A percentile compares a stretch with the other conserved stretches of the same genome.
Conservation (phyloP, 2,113 vertebrate genomes). For the Mustela nigripes region DNA sequence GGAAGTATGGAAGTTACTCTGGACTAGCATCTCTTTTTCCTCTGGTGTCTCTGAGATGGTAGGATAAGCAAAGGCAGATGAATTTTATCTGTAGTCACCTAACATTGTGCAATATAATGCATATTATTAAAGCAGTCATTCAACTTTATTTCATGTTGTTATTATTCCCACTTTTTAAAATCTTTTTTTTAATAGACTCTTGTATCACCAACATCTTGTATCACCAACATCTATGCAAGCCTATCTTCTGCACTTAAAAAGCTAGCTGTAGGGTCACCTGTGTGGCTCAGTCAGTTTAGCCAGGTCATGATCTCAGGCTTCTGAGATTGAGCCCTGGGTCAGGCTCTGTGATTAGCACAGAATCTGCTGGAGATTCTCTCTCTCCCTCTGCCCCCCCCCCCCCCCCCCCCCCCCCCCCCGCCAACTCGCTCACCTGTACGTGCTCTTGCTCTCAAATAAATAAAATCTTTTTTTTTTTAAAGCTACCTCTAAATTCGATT, state of each 20-base stretch:
- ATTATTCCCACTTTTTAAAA: background rate
- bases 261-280: background rate
- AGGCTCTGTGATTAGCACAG: background rate
- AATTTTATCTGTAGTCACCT: background rate
- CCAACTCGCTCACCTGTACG: background rate
- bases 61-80: background rate
- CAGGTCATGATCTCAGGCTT: background rate
- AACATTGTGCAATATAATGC: background rate
- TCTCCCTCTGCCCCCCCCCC: background rate
- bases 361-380: background rate
- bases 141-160: background rate
- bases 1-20: background rate
- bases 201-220: background rate
- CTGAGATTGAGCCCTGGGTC: background rate
- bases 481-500: background rate
- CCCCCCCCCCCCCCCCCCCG: background rate
- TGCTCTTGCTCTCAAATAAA: background rate
- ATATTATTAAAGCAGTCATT: background rate
- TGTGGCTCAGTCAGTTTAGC: background rate
- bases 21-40: background rate
- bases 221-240: background rate
- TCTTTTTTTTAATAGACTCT: background rate
- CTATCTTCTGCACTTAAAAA: background rate
- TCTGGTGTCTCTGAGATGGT: background rate
- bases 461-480: background rate